Conservation (phyloP, 1,140 invertebrate species). For the Triops cancriformis region DNA sequence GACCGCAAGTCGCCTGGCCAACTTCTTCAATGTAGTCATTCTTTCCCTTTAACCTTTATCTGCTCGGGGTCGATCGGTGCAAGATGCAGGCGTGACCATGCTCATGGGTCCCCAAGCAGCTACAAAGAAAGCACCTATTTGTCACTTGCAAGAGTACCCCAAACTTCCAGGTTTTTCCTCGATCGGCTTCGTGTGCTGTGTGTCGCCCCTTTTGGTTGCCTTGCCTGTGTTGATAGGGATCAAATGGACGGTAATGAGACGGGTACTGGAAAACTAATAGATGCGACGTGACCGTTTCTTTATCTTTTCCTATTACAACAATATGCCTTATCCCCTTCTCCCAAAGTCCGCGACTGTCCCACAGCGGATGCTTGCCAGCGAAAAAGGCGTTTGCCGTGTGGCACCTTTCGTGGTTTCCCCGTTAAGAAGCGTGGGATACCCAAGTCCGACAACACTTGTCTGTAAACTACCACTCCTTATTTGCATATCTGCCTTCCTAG, state of each 20-base stretch:
- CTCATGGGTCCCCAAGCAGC: background rate
- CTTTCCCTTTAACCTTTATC: background rate
- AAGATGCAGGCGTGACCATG: background rate
- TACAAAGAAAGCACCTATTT: slow-evolving; percentile 6
- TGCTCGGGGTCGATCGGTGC: background rate
- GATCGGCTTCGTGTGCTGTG: background rate
- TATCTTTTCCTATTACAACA: background rate
- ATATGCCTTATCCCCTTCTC: too few relatives aligned
- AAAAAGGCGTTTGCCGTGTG: background rate
- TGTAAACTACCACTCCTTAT: background rate
- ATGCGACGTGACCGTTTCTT: background rate
- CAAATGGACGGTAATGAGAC: slow-evolving; percentile 1
- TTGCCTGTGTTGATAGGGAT: background rate
- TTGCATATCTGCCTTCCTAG: background rate
- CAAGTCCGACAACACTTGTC: background rate
- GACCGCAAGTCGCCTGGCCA: background rate
- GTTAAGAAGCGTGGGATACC: background rate
- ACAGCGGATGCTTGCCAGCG: too few relatives aligned
- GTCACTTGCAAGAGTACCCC: background rate
- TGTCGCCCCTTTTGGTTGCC: background rate
- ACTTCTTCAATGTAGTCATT: background rate
- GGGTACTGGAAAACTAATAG: slow-evolving; percentile 6
- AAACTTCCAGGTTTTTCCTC: background rate
- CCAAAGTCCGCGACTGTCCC: too few relatives aligned
- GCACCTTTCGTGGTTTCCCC: background rate